These are phyloP conservation scores for Triops cancriformis DNA, from an alignment of 1,140 invertebrate species.

Conservation along the genomic window DNA sequence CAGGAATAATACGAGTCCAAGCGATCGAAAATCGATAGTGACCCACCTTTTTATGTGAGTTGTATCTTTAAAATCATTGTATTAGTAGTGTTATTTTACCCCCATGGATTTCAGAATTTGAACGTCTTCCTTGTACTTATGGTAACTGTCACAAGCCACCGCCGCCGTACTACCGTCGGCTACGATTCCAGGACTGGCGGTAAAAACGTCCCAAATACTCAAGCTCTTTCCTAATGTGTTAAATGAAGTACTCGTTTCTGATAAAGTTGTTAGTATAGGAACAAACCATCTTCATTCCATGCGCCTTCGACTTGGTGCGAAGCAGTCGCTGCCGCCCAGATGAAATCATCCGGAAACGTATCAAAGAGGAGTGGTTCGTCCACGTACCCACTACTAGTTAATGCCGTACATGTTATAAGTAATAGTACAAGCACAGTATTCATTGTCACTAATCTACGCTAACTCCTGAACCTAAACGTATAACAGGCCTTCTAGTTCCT, in stretches of 20 bases:
- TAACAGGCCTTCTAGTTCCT: too few species aligned
- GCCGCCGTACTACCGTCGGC: conserved; percentile 20
- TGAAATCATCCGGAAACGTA: conserved; percentile 46
- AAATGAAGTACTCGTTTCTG: background rate
- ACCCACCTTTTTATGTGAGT: conserved; percentile 26
- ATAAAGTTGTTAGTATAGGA: background rate
- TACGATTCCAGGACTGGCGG: conserved; percentile 21
- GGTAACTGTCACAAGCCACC: conserved; percentile 26
- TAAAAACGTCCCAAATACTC: conserved; percentile 30
- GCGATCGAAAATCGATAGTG: conserved; percentile 39
- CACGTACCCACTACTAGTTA: too few species aligned
- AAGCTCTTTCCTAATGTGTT: conserved; percentile 25
- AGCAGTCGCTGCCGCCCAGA: conserved; percentile 46
- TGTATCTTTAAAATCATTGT: background rate
- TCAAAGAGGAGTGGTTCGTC: conserved; percentile 4
- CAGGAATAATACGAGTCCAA: conserved; percentile 38
- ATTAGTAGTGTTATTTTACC: conserved; percentile 24
- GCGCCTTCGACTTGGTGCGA: conserved; percentile 60
- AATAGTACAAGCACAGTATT: too few species aligned
- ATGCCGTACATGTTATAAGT: too few species aligned
- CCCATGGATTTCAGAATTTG: conserved; percentile 23
- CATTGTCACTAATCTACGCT: too few species aligned
- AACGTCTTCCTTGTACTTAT: conserved; percentile 32
- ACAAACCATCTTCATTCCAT: conserved; percentile 53
- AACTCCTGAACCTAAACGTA: too few species aligned